Base-by-base conservation (phyloP, 2,888 invertebrate species). In the Andricus curvator region DNA sequence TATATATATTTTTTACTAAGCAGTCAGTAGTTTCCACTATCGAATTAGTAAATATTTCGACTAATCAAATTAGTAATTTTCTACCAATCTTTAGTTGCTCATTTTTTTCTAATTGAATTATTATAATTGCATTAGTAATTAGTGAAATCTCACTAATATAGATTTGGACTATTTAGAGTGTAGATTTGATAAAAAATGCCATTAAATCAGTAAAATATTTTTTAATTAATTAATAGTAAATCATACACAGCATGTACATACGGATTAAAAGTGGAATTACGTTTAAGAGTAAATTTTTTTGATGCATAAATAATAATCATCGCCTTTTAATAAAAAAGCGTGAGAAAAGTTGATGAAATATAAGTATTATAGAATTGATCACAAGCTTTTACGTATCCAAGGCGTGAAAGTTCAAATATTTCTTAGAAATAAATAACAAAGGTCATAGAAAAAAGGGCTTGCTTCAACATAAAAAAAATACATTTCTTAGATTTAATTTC, bases 401-500 rank as follows among this genome's bases (percentile, higher is more conserved):
- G 51, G 51, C 51, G 51, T 74, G 51, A 74, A 33, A 51, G 70
- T 33, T 74, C 13, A 29, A 56, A 29, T n/a, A 56, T 33, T 74
- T 70, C 48, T 70, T n/a, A n/a, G 33, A 70, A 70, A 51, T 22
- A 48, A 9, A 17, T 25, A 48, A 3, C 9, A 17, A 29, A 70
- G 15, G 15, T 20, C 70, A 17, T 51, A 70, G 29, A 1, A 48
- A 33, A 70, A 51, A 51, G 20, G 29, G 20, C 20, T 70, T 25
- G 20, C 33, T 9, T 56, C 20, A n/a, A 33, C n/a, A 33, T 37
- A 13, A 44, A 25, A 6, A 11, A 25, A 62, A 25, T 62, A 15
- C 41, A n/a, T 67, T 41, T 68, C 25, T 51, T 33, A 20, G 9
- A n/a, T 48, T 56, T 56, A 74, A 74, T 74, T 74, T 48, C 33